phyloP scores from a whole-genome alignment of 2,888 invertebrate genomes.

The Tuberolachnus salignus region DNA sequence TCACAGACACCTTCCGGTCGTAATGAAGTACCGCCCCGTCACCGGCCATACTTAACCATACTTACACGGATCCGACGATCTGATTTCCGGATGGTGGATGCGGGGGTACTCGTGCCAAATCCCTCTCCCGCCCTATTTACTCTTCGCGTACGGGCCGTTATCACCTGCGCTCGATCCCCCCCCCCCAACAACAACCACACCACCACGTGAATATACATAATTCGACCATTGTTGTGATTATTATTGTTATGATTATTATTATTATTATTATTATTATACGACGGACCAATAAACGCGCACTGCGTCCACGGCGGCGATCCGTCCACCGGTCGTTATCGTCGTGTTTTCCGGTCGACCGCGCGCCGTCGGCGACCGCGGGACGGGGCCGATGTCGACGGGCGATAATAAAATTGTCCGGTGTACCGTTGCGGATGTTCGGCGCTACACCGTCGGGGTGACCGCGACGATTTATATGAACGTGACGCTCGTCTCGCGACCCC shows the following conservation, averaged over 20 bases:
- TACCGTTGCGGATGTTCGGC: too few relatives aligned
- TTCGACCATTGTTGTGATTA: too few relatives aligned
- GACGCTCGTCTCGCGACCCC: neutral
- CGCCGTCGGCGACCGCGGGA: too few relatives aligned
- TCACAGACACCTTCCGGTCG: neutral
- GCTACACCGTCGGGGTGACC: too few relatives aligned
- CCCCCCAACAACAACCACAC: too few relatives aligned
- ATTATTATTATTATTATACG: neutral
- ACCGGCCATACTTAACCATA: too few relatives aligned
- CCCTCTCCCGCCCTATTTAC: neutral
- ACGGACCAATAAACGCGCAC: too few relatives aligned
- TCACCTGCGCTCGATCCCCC: too few relatives aligned
- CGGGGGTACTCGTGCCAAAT: conserved; percentile 28
- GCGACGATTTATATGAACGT: too few relatives aligned
- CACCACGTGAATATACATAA: neutral
- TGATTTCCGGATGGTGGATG: conserved; percentile 2
- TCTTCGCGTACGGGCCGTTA: too few relatives aligned
- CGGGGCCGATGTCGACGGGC: neutral
- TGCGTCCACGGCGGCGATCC: neutral
- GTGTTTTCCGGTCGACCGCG: neutral
- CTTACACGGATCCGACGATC: neutral
- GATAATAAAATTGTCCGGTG: too few relatives aligned
- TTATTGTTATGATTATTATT: neutral
- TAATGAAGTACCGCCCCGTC: too few relatives aligned
- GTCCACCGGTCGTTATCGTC: neutral